A percentile compares a stretch with the other conserved stretches of the same genome.
phyloP scores from a whole-genome alignment of 2,888 invertebrate species.

The Mesorhabditis belari region DNA sequence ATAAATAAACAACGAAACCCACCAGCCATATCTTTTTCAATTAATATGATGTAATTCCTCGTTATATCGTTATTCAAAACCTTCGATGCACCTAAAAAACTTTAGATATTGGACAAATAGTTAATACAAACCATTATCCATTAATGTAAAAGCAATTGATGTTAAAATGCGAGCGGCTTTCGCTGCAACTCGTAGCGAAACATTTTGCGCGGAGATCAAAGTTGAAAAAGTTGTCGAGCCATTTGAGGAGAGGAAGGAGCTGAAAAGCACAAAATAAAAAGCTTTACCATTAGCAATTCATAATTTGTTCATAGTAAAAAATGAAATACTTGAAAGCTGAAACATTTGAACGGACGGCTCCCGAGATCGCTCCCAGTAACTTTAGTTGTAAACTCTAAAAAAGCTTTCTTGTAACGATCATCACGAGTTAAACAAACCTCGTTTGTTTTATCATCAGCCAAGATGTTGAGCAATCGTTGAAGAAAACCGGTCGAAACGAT shows the following conservation, averaged over 20 bases:
- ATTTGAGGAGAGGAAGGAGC: background rate
- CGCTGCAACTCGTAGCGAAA: background rate
- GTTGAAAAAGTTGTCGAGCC: background rate
- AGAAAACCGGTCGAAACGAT: background rate
- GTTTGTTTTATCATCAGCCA: background rate
- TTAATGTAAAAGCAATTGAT: background rate
- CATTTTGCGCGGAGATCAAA: background rate
- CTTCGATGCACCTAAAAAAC: background rate
- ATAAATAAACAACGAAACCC: too few species aligned
- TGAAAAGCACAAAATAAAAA: background rate
- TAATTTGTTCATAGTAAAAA: too few species aligned
- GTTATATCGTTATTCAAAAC: background rate
- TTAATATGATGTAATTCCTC: background rate
- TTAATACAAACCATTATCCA: background rate
- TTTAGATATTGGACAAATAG: background rate
- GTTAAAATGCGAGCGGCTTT: background rate
- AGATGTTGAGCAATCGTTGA: background rate
- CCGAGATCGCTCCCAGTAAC: background rate
- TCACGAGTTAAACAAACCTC: background rate
- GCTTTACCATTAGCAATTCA: too few species aligned
- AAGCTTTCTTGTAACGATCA: background rate
- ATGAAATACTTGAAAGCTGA: background rate
- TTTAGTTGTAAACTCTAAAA: background rate
- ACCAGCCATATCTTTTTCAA: background rate
- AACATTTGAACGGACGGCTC: background rate